Evolutionary conservation across 2,113 vertebrate species (phyloP), one percentile per base, ranked within the genome.

Genomic region (Nannospalax galili): DNA sequence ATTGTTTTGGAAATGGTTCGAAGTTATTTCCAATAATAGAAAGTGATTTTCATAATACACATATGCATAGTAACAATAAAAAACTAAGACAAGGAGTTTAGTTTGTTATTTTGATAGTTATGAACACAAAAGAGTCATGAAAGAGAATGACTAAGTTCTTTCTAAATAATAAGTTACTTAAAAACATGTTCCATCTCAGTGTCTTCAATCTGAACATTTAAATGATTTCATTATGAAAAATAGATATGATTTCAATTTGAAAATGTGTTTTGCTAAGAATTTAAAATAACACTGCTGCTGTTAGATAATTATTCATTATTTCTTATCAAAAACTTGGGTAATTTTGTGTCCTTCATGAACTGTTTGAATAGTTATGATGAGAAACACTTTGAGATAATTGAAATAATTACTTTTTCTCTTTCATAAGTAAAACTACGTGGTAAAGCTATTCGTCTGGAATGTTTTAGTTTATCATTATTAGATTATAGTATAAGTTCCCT

Each of bases 371-470:
- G 20, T 64, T 91, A 86, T 84, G 12, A 67, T 86, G 81, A 93
- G 17, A 88, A 35, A 17, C 8, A 90, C 7, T 93, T 81, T 90
- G 14, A 80, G 75, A 81, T 30, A 80, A 72, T 30, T 60, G 17
- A 85, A 86, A 89, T 94, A 92, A 95, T 89, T 89, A 73, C 12
- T 92, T 92, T 56, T 80, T 9, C 24, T 91, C 91, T 69, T 62
- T 75, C 72, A 90, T 88, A 73, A 28, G 6, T 67, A 60, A 81
- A 78, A 37, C 0, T n/a, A 81, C 80, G 3, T 86, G 4, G 6
- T 62, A 37, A 95, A 94, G 6, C 67, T 73, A 62, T 82, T 64
- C 5, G 1, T 82, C 17, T 82, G 10, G 4, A 60, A 72, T 88
- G 20, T 88, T 88, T 94, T 72, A 78, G 40, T 42, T 67, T 70